These are phyloP conservation scores for Cynocephalus volans DNA, from an alignment of 2,113 vertebrate genomes.

Conservation along the genomic window DNA sequence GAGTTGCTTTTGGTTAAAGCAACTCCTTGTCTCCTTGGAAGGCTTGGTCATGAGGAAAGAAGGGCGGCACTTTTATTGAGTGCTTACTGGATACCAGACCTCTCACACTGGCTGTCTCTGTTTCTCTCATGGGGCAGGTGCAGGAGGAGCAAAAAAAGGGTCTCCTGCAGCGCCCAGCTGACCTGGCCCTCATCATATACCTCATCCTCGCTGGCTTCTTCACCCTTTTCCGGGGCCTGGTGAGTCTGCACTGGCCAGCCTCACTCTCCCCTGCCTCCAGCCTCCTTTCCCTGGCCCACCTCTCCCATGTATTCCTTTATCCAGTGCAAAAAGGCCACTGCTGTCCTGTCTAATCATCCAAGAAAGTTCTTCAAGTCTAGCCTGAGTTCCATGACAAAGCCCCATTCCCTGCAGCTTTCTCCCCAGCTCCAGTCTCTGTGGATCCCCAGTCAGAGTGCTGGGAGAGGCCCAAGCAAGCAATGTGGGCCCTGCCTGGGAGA, in stretches of 20 bases:
- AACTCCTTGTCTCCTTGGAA: not conserved
- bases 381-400: not conserved
- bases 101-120: not conserved
- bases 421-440: too few species aligned
- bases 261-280: too few species aligned
- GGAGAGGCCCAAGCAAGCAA: not conserved
- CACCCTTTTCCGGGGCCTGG: constrained; percentile 95
- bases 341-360: not conserved
- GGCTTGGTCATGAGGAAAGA: not conserved
- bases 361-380: constrained; percentile 22
- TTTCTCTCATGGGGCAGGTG: constrained; percentile 85
- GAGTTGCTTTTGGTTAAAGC: not conserved
- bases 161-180: constrained; percentile 91
- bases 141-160: constrained; percentile 90
- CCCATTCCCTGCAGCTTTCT: not conserved
- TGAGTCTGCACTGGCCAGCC: constrained; percentile 82
- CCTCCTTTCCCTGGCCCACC: not conserved
- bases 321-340: not conserved
- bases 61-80: not conserved
- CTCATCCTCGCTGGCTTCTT: constrained; percentile 89
- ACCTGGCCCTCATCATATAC: constrained; percentile 89
- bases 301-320: not conserved
- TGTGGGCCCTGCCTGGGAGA: not conserved
- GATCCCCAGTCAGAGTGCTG: not conserved
- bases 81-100: not conserved